These are phyloP conservation scores for Patagioenas fasciata DNA, from an alignment of 2,113 vertebrate genomes.

Conservation along the genomic window DNA sequence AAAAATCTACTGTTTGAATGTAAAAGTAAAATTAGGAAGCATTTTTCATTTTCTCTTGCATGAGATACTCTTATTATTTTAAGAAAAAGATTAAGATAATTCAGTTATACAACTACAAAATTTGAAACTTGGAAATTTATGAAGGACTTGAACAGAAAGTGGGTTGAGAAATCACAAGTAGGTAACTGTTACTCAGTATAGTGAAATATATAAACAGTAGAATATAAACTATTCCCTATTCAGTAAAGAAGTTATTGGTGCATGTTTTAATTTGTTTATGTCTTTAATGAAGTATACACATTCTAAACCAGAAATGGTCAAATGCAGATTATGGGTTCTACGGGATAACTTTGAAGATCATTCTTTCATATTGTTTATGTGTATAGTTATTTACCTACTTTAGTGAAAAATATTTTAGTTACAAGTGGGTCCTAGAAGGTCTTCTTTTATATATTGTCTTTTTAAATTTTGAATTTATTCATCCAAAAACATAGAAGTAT, in stretches of 20 bases:
- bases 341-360: neutral
- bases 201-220: neutral
- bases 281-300: neutral
- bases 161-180: neutral
- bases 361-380: neutral
- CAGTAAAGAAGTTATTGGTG: neutral
- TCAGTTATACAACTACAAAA: rapidly evolving
- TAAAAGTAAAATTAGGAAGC: rapidly evolving
- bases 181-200: neutral
- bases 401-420: neutral
- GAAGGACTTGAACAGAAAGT: neutral
- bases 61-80: rapidly evolving
- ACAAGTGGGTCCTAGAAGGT: neutral
- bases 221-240: neutral
- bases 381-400: neutral
- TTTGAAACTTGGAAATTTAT: neutral
- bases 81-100: rapidly evolving
- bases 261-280: neutral
- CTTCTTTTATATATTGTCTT: neutral
- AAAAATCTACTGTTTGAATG: neutral
- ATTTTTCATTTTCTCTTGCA: neutral
- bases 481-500: rapidly evolving
- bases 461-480: neutral
- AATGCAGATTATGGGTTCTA: neutral
- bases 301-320: neutral